Evolutionary conservation across 2,113 vertebrate genomes (phyloP).

Genomic region (Gnathonemus longibarbis): DNA sequence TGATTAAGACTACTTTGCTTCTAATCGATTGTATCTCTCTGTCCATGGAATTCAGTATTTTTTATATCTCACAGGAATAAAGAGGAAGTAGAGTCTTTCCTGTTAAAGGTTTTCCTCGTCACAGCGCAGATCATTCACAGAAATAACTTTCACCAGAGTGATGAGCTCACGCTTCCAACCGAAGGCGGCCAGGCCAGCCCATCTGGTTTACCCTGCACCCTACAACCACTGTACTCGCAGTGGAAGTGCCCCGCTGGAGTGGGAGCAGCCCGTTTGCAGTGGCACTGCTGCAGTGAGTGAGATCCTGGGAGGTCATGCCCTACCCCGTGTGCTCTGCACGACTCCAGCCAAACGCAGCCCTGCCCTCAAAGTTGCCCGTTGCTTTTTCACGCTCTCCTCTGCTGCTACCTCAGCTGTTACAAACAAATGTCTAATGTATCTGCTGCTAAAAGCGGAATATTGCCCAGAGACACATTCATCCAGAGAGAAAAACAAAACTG

Average conservation of each 20-base stretch:
- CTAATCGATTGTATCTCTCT: neutral
- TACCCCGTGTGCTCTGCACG: neutral
- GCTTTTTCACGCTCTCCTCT: neutral
- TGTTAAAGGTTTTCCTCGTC: neutral
- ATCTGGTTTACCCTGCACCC: neutral
- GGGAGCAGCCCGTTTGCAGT: neutral
- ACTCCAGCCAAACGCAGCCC: neutral
- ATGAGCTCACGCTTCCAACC: neutral
- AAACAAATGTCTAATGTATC: constrained; percentile 43
- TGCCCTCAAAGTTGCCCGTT: neutral
- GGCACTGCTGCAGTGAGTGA: neutral
- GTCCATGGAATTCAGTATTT: neutral
- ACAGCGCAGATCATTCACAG: neutral
- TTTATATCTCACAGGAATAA: neutral
- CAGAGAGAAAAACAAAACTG: constrained; percentile 28
- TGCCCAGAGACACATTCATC: constrained; percentile 48
- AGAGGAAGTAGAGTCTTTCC: neutral
- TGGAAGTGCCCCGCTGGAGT: neutral
- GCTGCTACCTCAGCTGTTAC: constrained; percentile 43
- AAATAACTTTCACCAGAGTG: neutral
- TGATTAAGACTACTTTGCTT: neutral
- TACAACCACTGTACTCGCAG: neutral
- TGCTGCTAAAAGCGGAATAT: constrained; percentile 44
- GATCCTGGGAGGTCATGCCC: neutral
- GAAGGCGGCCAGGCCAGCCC: neutral